Conservation (phyloP, 1,140 invertebrate species). For the Tenebrio molitor region DNA sequence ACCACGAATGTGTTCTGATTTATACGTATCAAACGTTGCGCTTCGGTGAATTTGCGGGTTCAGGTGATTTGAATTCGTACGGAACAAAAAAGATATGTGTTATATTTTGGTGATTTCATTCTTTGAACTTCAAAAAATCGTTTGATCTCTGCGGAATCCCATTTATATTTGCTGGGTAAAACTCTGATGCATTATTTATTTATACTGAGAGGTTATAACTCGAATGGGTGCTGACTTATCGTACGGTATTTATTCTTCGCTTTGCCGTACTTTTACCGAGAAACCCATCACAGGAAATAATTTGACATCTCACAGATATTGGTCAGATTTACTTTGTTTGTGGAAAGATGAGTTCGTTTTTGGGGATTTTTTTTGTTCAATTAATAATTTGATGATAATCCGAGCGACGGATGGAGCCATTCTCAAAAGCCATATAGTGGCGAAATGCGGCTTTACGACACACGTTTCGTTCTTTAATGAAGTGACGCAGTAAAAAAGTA, state of each 20-base stretch:
- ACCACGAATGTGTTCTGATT: slow-evolving; percentile 48
- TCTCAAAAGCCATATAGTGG: background rate
- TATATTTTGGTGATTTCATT: slow-evolving; percentile 40
- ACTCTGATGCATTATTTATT: slow-evolving; percentile 16
- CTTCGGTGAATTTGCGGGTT: slow-evolving; percentile 53
- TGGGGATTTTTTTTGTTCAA: no score
- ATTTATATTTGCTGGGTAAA: slow-evolving; percentile 24
- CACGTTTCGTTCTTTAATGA: slow-evolving; percentile 14
- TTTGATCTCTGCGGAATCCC: slow-evolving; percentile 14
- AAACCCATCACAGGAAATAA: slow-evolving; percentile 11
- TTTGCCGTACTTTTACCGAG: background rate
- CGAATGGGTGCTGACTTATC: background rate
- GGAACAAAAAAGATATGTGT: slow-evolving; percentile 45
- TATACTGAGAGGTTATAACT: slow-evolving; percentile 22
- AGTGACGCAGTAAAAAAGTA: background rate
- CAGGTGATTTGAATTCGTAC: slow-evolving; percentile 53
- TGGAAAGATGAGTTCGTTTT: no score
- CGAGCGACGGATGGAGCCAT: no score
- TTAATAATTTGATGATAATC: background rate
- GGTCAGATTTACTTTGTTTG: no score
- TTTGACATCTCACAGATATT: no score
- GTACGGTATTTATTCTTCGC: background rate
- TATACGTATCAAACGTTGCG: slow-evolving; percentile 53
- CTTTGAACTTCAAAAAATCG: slow-evolving; percentile 41
- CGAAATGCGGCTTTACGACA: background rate